Evolutionary conservation across 1,140 invertebrate genomes (phyloP).

Genomic region (Tetramorium parvispinum): DNA sequence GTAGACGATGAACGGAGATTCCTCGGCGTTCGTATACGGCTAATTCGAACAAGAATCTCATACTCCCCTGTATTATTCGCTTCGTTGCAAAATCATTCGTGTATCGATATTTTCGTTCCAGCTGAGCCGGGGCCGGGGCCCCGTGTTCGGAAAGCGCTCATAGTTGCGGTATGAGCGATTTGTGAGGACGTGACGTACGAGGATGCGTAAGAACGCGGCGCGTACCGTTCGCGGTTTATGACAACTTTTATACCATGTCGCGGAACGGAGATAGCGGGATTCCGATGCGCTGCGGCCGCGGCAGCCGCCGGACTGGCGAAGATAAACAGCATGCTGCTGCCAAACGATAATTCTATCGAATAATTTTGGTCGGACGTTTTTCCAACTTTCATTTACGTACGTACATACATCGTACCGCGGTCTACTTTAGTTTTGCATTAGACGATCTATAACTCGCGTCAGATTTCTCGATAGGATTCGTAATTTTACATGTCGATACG

Average conservation of each 20-base stretch:
- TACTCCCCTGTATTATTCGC: background rate
- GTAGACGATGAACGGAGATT: background rate
- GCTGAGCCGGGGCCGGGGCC: background rate
- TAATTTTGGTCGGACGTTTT: background rate
- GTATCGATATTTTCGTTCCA: slow-evolving; percentile 19
- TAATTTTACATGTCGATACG: background rate
- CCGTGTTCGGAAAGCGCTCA: background rate
- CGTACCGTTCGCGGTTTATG: slow-evolving; percentile 40
- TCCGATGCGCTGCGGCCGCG: background rate
- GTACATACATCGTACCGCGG: background rate
- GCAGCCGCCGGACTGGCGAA: background rate
- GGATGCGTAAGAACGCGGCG: slow-evolving; percentile 8
- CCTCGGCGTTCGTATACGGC: background rate
- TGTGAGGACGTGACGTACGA: background rate
- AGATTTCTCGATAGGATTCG: background rate
- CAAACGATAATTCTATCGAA: background rate
- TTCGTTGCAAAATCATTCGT: slow-evolving; percentile 28
- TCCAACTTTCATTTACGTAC: background rate
- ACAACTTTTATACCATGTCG: slow-evolving; percentile 22
- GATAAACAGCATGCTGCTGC: slow-evolving; percentile 6
- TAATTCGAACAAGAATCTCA: background rate
- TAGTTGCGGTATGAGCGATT: slow-evolving; percentile 19
- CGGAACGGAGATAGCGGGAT: slow-evolving; percentile 28
- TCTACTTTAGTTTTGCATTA: background rate
- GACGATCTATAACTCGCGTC: background rate